phyloP scores from a whole-genome alignment of 2,113 vertebrate species.

The Bubo blakistoni region DNA sequence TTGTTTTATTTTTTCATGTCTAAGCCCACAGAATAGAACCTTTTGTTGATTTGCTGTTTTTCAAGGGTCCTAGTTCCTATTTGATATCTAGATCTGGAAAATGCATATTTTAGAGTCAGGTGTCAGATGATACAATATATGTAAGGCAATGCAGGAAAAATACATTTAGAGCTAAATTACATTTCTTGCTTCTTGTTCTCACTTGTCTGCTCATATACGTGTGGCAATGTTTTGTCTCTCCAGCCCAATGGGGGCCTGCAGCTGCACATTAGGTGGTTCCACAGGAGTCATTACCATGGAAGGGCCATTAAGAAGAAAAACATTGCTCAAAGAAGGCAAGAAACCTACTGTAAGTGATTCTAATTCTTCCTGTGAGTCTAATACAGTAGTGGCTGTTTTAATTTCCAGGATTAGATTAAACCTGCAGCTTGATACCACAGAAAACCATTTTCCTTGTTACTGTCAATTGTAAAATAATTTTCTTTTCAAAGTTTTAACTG shows the following conservation, averaged over 20 bases:
- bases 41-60: neutral
- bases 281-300: constrained; percentile 83
- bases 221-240: neutral
- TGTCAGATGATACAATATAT: neutral
- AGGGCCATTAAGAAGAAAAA: constrained; percentile 89
- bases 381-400: neutral
- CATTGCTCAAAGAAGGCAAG: constrained; percentile 90
- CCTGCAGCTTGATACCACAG: neutral
- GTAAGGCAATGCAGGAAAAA: neutral
- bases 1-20: neutral
- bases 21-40: neutral
- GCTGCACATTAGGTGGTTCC: constrained; percentile 76
- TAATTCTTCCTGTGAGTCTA: neutral
- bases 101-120: neutral
- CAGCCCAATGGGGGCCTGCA: constrained; percentile 81
- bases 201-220: neutral
- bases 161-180: neutral
- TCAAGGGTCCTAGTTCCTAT: neutral
- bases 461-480: neutral
- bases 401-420: neutral
- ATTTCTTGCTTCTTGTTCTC: neutral
- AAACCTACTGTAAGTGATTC: constrained; percentile 85
- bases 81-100: neutral
- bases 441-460: neutral
- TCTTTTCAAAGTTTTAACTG: neutral